A percentile compares a stretch with the other conserved stretches of the same genome.
These are phyloP conservation scores for Conus canariensis DNA, from an alignment of 2,888 invertebrate species.

Conservation along the genomic window DNA sequence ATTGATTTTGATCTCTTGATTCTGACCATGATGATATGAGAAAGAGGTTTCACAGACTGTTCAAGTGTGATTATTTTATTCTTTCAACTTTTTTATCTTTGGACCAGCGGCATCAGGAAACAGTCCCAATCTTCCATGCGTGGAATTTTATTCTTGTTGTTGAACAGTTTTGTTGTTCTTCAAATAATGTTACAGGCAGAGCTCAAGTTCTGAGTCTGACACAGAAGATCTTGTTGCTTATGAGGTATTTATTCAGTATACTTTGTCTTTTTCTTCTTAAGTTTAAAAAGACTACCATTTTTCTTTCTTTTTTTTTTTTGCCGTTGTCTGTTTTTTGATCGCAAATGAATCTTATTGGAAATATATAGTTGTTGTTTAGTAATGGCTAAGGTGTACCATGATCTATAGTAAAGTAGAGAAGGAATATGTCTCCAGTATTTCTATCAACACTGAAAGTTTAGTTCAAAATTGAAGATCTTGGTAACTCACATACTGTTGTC, in stretches of 20 bases:
- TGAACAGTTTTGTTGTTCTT: not conserved
- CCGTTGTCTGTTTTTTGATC: too few species aligned
- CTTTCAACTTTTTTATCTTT: not conserved
- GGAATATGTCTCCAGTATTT: too few species aligned
- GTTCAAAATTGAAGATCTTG: too few species aligned
- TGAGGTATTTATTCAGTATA: conserved; percentile 52
- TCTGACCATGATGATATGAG: too few species aligned
- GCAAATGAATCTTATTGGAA: too few species aligned
- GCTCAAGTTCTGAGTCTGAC: conserved; percentile 47
- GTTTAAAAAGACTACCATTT: not conserved
- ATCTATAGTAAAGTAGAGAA: too few species aligned
- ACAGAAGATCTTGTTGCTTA: conserved; percentile 53
- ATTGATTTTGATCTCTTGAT: not conserved
- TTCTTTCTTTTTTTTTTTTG: not conserved
- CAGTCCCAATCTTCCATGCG: not conserved
- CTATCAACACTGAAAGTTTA: too few species aligned
- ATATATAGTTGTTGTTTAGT: too few species aligned
- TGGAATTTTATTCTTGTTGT: not conserved
- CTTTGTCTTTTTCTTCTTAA: conserved; percentile 45
- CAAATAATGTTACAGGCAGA: not conserved
- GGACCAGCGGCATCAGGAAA: not conserved
- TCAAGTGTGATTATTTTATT: not conserved
- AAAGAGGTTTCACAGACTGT: too few species aligned
- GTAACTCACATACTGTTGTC: not conserved
- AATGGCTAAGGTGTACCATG: too few species aligned